These are phyloP conservation scores for Rhyacophila brunnea DNA, from an alignment of 1,140 invertebrate genomes.

Conservation along the genomic window DNA sequence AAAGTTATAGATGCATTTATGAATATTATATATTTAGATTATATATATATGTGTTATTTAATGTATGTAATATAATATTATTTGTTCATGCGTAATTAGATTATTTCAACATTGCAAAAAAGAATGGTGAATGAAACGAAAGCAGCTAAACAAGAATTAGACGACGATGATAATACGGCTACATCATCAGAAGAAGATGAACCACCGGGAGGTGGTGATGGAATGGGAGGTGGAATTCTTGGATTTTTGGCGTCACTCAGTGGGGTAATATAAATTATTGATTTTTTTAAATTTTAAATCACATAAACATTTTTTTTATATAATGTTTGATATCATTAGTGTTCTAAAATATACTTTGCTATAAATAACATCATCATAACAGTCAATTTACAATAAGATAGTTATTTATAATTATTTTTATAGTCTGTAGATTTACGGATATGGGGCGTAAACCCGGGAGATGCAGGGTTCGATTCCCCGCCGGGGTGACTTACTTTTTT, in stretches of 20 bases:
- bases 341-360: no score
- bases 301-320: neutral
- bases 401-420: no score
- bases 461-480: no score
- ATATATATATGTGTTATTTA: no score
- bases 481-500: no score
- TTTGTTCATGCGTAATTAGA: conserved; percentile 1
- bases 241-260: conserved; percentile 50
- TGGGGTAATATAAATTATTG: conserved; percentile 38
- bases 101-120: neutral
- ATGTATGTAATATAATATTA: no score
- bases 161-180: conserved; percentile 3
- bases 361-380: no score
- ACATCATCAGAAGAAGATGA: conserved; percentile 20
- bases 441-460: no score
- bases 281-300: conserved; percentile 8
- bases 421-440: no score
- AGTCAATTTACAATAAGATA: no score
- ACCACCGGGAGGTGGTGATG: conserved; percentile 34
- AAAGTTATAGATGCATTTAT: no score
- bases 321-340: conserved; percentile 1
- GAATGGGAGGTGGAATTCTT: conserved; percentile 40
- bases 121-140: conserved; percentile 2
- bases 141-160: neutral
- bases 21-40: no score